Percentiles rank a stretch among this genome's conserved stretches.
These are phyloP conservation scores for Hexactinellida sp. DNA, from an alignment of 37 sponge, comb jelly and placozoan species.

Conservation along the genomic window DNA sequence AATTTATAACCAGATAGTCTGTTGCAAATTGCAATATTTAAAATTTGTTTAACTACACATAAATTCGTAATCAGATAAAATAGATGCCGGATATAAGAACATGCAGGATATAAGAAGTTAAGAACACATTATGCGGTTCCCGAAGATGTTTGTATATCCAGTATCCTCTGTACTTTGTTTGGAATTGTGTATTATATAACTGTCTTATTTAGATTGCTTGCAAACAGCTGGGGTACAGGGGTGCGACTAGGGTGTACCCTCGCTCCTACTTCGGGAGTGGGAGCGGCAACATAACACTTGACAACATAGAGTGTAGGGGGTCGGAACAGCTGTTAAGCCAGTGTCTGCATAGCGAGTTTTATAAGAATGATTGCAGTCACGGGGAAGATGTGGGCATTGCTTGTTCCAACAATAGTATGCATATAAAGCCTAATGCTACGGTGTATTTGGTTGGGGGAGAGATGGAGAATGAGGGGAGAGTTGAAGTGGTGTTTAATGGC, in stretches of 20 bases:
- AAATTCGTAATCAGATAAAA: too few relatives aligned
- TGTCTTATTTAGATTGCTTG: neutral
- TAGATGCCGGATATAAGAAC: too few relatives aligned
- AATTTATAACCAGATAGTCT: too few relatives aligned
- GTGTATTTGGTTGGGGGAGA: neutral
- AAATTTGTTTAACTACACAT: too few relatives aligned
- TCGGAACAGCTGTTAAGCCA: neutral
- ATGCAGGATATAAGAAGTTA: too few relatives aligned
- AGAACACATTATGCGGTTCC: too few relatives aligned
- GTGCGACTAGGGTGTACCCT: neutral
- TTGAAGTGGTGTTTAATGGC: neutral
- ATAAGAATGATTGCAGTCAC: neutral
- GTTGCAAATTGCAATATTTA: too few relatives aligned
- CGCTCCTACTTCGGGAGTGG: neutral
- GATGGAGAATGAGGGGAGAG: neutral
- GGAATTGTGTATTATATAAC: too few relatives aligned
- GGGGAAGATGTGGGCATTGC: slow-evolving; percentile 8
- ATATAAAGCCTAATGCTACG: neutral
- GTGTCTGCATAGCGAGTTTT: neutral
- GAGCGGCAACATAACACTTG: neutral
- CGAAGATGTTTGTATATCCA: too few relatives aligned
- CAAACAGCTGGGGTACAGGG: neutral
- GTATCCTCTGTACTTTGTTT: too few relatives aligned
- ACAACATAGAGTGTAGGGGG: slow-evolving; percentile 6
- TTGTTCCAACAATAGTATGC: neutral